Percentiles rank a stretch among this genome's conserved stretches.
Conservation (phyloP, 2,113 vertebrate genomes). For the Arothron firmamentum region DNA sequence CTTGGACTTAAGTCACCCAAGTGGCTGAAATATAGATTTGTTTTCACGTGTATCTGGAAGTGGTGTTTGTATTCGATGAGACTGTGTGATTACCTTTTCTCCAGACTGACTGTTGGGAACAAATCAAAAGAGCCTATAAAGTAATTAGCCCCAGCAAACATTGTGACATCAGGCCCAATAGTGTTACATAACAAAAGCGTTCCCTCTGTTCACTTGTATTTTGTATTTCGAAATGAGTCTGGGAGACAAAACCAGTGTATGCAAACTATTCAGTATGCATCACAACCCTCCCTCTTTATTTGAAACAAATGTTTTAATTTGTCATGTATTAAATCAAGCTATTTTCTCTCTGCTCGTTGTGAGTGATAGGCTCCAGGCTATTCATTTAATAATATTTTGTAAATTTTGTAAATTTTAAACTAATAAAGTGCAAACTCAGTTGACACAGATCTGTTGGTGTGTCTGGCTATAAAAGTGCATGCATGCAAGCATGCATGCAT, state of each 20-base stretch:
- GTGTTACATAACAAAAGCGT: conserved; percentile 23
- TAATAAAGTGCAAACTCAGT: too few relatives aligned
- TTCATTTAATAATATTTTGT: too few relatives aligned
- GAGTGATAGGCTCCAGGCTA: too few relatives aligned
- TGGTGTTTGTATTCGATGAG: too few relatives aligned
- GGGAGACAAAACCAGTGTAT: not conserved
- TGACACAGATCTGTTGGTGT: too few relatives aligned
- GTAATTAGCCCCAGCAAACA: conserved; percentile 27
- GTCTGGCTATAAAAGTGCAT: too few relatives aligned
- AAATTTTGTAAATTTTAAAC: too few relatives aligned
- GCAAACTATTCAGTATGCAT: conserved; percentile 2
- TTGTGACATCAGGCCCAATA: conserved; percentile 13
- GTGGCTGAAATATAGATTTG: too few relatives aligned
- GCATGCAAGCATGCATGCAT: not conserved
- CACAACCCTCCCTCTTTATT: not conserved
- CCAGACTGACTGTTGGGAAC: conserved; percentile 9
- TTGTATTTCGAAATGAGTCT: conserved; percentile 4
- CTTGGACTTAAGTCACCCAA: too few relatives aligned
- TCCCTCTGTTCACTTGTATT: not conserved
- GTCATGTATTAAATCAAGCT: not conserved
- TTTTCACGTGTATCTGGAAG: too few relatives aligned
- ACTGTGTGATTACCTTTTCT: not conserved
- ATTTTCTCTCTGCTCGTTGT: too few relatives aligned
- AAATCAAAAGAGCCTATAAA: conserved; percentile 11
- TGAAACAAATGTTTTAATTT: not conserved